Evolutionary conservation across 2,797 vertebrate genomes (phyloP), one percentile per base, ranked within the genome.

Genomic region (Carcharodon carcharias): DNA sequence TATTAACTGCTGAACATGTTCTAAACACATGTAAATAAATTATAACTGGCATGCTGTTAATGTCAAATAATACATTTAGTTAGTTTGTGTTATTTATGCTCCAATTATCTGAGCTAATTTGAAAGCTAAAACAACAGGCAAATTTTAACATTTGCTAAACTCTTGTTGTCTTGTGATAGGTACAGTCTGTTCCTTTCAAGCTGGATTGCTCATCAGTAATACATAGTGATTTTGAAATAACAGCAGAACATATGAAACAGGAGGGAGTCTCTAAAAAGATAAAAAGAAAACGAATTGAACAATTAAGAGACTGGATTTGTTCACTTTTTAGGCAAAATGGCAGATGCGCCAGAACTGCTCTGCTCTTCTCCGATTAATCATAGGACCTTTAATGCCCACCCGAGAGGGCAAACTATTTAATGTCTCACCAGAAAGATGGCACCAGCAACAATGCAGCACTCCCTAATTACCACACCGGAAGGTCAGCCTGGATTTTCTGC

Each of bases 11-110:
- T 67, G 61, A 26, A 28, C 23, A 40, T 67, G 91, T 93, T 67
- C 91, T 67, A 45, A 93, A 67, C 28, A 67, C n/a, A 93, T 67
- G 26, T 93, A 45, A 93, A 65, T 93, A 93, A 93, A 93, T 93
- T 93, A 93, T 67, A 67, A 67, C 63, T 40, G 63, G 26, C 61
- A 67, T 93, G n/a, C 26, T 67, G 91, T 93, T 91, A 7, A n/a
- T 11, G 58, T n/a, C 31, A 61, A 61, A 61, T 91, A 91, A 91
- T 91, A 63, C 26, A 31, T 91, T 91, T 61, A 18, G 56, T 91
- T 67, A 93, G 63, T 26, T 26, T 93, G 3, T 67, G 67, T 93
- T 93, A 93, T 93, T 93, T 67, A 93, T 93, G 91, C 63, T 45
- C 63, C n/a, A 93, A 93, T 67, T 67, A 67, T 93, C n/a, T 65